Evolutionary conservation across 92 coral and sea anemone species (phyloP), one percentile per base, ranked within the genome.

Genomic region (Scolanthus callimorphus): DNA sequence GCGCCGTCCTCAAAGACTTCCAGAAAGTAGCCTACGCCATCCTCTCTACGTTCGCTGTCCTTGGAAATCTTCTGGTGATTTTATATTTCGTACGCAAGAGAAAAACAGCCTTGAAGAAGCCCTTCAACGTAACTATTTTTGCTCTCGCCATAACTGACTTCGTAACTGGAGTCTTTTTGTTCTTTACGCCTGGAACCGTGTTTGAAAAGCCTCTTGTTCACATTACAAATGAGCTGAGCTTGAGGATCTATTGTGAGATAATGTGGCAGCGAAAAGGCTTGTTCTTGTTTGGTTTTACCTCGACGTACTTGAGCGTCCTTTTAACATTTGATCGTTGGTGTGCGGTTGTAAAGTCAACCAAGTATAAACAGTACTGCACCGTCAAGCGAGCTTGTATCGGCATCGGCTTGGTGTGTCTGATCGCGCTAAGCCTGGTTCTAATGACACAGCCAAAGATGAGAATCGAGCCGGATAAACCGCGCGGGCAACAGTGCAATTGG

Each of bases 291-390:
- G 91, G 96, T 44, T 69, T 81, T 29, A 80, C 83, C 24, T 89
- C 91, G 21, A 65, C 82, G 27, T 74, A 89, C 59, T 57, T 81
- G 24, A 73, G 85, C 55, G 49, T 76, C n/a, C 65, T 71, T 49
- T 59, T 89, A 43, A 76, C 96, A 11, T 27, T 79, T 19, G 96
- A 89, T 39, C 91, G 91, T 11, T 89, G 96, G 91, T 61, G 73
- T 29, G 96, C 96, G 11, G 96, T 87, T 4, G 74, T 64, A 17
- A 60, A 59, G 37, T 79, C 90, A 1, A 53, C 77, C 2, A 53
- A 54, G 50, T 87, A 87, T 65, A 51, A 79, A 48, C 51, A 74
- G 1, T 46, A 59, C 17, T 62, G 77, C 19, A 65, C 52, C 25
- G 59, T 57, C 20, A 65, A 54, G 9, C 55, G 71, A 24, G 86